Evolutionary conservation across 2,113 vertebrate species (phyloP), one percentile per base, ranked within the genome.

Genomic region (Dinomys branickii): DNA sequence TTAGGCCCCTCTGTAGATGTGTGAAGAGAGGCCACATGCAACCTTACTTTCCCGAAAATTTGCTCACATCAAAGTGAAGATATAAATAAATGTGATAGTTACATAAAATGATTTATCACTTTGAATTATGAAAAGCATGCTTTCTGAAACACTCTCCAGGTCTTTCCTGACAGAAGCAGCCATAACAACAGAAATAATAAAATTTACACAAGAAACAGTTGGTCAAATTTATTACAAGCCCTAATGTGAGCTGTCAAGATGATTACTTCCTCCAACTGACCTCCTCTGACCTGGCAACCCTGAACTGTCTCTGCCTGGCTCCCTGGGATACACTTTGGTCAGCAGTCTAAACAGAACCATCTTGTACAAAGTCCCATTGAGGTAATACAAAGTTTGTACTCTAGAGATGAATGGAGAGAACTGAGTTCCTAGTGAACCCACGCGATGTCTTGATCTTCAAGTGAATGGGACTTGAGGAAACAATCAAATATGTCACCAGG

Each of bases 101-200:
- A 90, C 7, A 35, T 96, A 95, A 90, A 94, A 78, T 69, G 77
- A 59, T 56, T 84, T 86, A 91, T 87, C 58, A 86, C 80, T 78
- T 87, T 83, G 50, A 95, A 90, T 86, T 96, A 69, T 88, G 14
- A 83, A 65, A 88, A 85, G 26, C 16, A 52, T 26, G 35, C 41
- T 94, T 91, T 89, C 61, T 54, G n/a, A 96, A 94, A 95, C 26
- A 93, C 5, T 98, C 24, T 90, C 94, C 82, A 94, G 95, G 87
- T 44, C 44, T 58, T 89, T 95, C 56, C 81, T 94, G 91, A 73
- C 65, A 96, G 73, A 82, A 96, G 58, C 87, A 88, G n/a, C 67
- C 65, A 38, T 85, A 91, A 97, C 94, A 96, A 77, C 65, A 90
- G 84, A 78, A 96, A 91, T 83, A 93, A 94, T 81, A 97, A 96